These are phyloP conservation scores for Hemichromis elongatus DNA, from an alignment of 2,113 vertebrate species.

Conservation along the genomic window DNA sequence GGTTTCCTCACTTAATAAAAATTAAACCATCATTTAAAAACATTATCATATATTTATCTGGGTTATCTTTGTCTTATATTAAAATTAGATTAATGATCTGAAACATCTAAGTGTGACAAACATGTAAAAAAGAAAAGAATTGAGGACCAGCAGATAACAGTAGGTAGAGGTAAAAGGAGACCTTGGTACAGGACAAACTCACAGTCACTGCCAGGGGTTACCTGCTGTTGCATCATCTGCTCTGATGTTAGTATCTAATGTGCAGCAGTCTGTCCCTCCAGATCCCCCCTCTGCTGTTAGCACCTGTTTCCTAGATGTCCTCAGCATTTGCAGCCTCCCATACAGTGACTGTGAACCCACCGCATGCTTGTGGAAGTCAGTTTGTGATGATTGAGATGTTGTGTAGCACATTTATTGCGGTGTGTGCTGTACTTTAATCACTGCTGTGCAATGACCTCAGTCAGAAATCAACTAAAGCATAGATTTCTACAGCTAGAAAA, in stretches of 20 bases:
- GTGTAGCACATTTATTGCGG: neutral
- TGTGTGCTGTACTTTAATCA: neutral
- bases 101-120: too few species aligned
- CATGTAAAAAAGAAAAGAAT: too few species aligned
- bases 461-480: neutral
- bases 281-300: neutral
- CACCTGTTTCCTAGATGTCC: neutral
- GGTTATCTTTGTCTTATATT: neutral
- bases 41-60: neutral
- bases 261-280: neutral
- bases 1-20: fast-evolving
- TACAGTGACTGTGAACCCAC: neutral
- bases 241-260: neutral
- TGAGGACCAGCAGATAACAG: too few species aligned
- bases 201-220: constrained; percentile 15
- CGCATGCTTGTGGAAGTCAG: neutral
- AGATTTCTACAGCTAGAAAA: neutral
- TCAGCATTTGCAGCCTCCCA: neutral
- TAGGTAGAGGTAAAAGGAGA: constrained; percentile 18
- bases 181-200: constrained; percentile 3
- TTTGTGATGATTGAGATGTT: neutral
- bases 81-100: too few species aligned
- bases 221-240: constrained; percentile 45
- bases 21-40: neutral
- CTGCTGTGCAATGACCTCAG: neutral